Conservation (phyloP, 2,113 vertebrate genomes). For the Hyperoodon ampullatus region DNA sequence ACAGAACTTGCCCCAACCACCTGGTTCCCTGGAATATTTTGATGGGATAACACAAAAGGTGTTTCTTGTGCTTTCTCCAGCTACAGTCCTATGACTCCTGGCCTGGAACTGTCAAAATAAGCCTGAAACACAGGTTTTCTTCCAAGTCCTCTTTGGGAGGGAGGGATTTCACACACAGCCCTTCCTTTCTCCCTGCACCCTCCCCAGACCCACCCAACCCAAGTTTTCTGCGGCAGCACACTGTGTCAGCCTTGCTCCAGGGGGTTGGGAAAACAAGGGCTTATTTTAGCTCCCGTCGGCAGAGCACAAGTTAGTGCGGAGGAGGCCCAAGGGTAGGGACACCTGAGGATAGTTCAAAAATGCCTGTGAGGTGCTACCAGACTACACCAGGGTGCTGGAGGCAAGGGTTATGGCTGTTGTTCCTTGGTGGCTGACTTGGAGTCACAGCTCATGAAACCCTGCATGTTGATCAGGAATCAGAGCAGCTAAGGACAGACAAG, state of each 20-base stretch:
- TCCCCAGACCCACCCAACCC: neutral
- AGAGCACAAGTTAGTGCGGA: neutral
- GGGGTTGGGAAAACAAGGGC: neutral
- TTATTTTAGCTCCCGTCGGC: constrained; percentile 31
- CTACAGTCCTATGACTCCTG: neutral
- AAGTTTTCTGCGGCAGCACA: neutral
- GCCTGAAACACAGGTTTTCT: neutral
- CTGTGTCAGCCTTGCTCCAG: neutral
- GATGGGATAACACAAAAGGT: constrained; percentile 4
- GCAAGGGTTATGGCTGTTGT: neutral
- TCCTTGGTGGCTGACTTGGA: neutral
- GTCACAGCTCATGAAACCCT: neutral
- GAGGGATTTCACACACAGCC: neutral
- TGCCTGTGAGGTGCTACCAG: neutral
- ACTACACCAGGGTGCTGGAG: fast-evolving
- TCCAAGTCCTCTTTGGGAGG: constrained; percentile 23
- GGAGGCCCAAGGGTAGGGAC: neutral
- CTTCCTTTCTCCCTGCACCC: neutral
- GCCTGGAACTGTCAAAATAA: constrained; percentile 56
- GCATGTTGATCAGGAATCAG: neutral
- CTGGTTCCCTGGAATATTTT: constrained; percentile 8
- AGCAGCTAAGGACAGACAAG: neutral
- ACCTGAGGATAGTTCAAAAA: neutral
- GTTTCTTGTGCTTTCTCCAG: constrained; percentile 21
- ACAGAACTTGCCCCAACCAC: neutral